Evolutionary conservation across 1,140 invertebrate species (phyloP).

Genomic region (Palaemon carinicauda): DNA sequence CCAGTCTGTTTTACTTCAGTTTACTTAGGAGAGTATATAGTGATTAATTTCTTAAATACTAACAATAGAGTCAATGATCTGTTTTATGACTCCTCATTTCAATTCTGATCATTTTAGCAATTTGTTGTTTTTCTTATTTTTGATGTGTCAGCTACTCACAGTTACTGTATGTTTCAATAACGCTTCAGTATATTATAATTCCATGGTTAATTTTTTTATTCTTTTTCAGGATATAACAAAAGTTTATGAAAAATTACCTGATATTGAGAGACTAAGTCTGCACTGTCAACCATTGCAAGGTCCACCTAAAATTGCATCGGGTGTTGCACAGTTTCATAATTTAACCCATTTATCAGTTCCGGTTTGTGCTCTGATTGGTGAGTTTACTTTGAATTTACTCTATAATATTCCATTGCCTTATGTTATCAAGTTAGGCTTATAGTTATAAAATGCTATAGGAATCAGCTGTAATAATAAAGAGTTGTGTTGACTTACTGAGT

Average conservation of each 20-base stretch:
- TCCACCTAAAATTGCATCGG: not conserved
- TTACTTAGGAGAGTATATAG: too few relatives aligned
- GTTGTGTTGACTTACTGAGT: too few relatives aligned
- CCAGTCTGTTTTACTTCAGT: too few relatives aligned
- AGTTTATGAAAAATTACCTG: not conserved
- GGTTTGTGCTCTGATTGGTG: slow-evolving; percentile 26
- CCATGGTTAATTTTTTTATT: not conserved
- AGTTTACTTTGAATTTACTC: not conserved
- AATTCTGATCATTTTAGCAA: too few relatives aligned
- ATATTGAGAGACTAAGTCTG: slow-evolving; percentile 11
- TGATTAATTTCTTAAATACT: too few relatives aligned
- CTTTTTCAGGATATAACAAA: slow-evolving; percentile 18
- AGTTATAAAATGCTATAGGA: too few relatives aligned
- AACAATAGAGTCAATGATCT: too few relatives aligned
- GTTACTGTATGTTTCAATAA: too few relatives aligned
- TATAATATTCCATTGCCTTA: not conserved
- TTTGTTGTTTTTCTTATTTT: too few relatives aligned
- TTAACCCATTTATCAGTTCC: slow-evolving; percentile 29
- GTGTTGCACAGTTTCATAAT: slow-evolving; percentile 2
- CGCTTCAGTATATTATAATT: not conserved
- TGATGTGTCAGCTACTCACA: too few relatives aligned
- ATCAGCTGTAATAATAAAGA: too few relatives aligned
- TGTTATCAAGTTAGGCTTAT: not conserved
- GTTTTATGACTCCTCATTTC: too few relatives aligned
- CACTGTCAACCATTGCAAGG: slow-evolving; percentile 23